phyloP scores from a whole-genome alignment of 2,888 invertebrate species.

The Campoletis raptor region DNA sequence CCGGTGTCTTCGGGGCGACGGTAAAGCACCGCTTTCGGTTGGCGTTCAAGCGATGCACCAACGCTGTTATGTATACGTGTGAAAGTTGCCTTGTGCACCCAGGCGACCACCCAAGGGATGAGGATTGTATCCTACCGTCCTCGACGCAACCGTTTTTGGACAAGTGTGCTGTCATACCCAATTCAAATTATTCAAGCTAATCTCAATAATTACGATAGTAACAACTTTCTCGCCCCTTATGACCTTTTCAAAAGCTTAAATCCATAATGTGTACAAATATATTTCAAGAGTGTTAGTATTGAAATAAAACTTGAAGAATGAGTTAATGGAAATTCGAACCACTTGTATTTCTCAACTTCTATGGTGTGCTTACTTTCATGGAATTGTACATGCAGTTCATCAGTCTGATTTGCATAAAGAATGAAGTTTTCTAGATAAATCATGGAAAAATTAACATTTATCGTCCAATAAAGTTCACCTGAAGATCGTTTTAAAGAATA shows the following conservation, averaged over 20 bases:
- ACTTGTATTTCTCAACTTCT: not conserved
- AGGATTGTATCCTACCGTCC: slow-evolving; percentile 21
- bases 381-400: not conserved
- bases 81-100: slow-evolving; percentile 29
- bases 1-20: slow-evolving; percentile 62
- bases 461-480: not conserved
- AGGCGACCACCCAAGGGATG: slow-evolving; percentile 63
- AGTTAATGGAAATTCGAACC: slow-evolving; percentile 4
- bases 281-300: not conserved
- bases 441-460: not conserved
- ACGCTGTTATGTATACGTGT: slow-evolving; percentile 36
- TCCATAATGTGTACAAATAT: slow-evolving; percentile 12
- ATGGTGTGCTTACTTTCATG: too few species aligned
- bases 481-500: not conserved
- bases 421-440: not conserved
- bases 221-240: slow-evolving; percentile 38
- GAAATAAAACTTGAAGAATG: not conserved
- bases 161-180: slow-evolving; percentile 53
- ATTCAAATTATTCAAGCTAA: slow-evolving; percentile 65
- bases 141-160: slow-evolving; percentile 41
- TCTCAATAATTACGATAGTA: slow-evolving; percentile 66
- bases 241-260: slow-evolving; percentile 22
- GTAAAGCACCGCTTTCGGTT: slow-evolving; percentile 67
- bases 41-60: slow-evolving; percentile 39
- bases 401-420: not conserved